phyloP scores from a whole-genome alignment of 64 coral and sea anemone genomes.

The Porites australiensis region DNA sequence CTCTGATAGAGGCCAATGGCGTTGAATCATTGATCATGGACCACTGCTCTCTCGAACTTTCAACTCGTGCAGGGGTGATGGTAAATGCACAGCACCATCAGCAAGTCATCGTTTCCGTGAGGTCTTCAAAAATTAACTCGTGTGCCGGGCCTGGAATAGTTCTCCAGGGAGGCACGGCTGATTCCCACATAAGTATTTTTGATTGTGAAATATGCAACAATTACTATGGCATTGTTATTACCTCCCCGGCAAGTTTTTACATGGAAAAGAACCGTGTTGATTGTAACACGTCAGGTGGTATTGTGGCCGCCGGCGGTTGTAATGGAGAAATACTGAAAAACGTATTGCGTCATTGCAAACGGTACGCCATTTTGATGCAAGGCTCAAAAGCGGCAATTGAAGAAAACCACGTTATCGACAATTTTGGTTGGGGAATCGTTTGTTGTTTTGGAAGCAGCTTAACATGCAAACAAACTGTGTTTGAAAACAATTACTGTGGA shows the following conservation, averaged over 20 bases:
- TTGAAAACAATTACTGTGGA: neutral
- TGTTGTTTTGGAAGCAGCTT: neutral
- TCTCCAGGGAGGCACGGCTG: neutral
- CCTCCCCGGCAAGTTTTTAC: neutral
- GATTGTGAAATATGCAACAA: neutral
- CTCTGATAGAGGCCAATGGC: neutral
- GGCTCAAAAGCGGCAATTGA: neutral
- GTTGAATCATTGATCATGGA: neutral
- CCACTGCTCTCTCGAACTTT: neutral
- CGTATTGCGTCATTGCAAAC: neutral
- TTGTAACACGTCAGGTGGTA: neutral
- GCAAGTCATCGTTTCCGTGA: neutral
- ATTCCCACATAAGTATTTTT: neutral
- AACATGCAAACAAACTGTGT: neutral
- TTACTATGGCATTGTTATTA: neutral
- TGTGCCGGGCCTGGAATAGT: neutral
- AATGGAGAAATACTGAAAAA: neutral
- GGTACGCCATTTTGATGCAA: neutral
- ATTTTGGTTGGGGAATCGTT: neutral
- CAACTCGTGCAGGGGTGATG: no score
- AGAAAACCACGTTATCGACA: neutral
- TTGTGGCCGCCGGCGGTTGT: neutral
- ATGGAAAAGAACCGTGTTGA: neutral
- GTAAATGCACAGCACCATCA: no score
- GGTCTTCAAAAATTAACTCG: neutral